Base-by-base conservation (phyloP, 2,113 vertebrate genomes). In the Carassius carassius region DNA sequence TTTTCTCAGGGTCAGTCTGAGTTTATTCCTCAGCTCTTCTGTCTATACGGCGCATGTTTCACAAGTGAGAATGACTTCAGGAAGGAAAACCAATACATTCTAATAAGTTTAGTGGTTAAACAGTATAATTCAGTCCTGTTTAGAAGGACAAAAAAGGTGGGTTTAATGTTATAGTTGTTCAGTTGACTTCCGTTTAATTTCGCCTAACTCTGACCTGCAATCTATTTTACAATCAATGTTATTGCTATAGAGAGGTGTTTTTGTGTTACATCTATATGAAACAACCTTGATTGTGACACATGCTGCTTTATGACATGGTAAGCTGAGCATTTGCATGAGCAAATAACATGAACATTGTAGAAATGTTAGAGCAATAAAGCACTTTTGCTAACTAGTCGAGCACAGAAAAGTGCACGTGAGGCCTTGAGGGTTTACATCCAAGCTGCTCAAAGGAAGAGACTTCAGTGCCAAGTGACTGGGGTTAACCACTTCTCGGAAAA, bases 401-500 rank as follows among this genome's bases (percentile, higher is more conserved):
- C 60, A 13, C 44, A 41, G 69, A 29, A 47, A 73, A 37, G 78
- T 65, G 78, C 51, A 82, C 47, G 25, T 78, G 82, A 63, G 29
- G 23, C 23, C 25, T 78, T 14, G 7, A 35, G 63, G 73, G 49
- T 84, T 74, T 74, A 47, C 51, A 54, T 81, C 65, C 79, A 62
- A 67, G n/a, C 47, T 35, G 60, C 74, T 78, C 44, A 70, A 76
- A 84, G 77, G 72, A 72, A 77, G 49, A 60, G 32, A 54, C 72
- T 60, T 37, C 16, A 47, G 80, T 60, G 67, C 67, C 41, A 49
- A 75, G 67, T 62, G 51, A 62, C 62, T 86, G 76, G 62, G 41
- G 70, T 65, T 70, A 37, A 63, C 37, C 51, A 65, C 51, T 81
- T 84, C 82, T 88, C 77, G 63, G 84, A 86, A 88, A 70, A 58